Evolutionary conservation across 2,888 invertebrate species (phyloP).

Genomic region (Monochamus alternatus): DNA sequence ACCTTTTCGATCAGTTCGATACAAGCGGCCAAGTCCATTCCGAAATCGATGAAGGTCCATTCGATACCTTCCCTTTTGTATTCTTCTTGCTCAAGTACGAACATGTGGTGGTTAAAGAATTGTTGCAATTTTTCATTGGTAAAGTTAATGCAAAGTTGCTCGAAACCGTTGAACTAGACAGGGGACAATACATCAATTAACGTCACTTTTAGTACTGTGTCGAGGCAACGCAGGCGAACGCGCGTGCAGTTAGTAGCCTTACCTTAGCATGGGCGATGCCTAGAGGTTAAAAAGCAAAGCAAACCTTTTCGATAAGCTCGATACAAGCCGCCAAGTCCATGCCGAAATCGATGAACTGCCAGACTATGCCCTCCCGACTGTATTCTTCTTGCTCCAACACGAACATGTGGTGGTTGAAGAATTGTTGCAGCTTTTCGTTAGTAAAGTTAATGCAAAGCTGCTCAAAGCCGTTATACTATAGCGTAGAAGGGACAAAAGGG

Average conservation of each 20-base stretch:
- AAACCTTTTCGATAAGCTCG: conserved; percentile 97
- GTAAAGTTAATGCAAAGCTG: conserved; percentile 99
- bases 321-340: conserved; percentile 99
- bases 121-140: conserved; percentile 98
- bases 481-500: conserved; percentile 41
- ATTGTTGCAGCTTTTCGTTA: conserved; percentile 99
- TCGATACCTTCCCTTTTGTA: conserved; percentile 95
- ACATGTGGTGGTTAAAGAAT: conserved; percentile 99
- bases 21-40: conserved; percentile 96
- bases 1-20: conserved; percentile 97
- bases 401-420: conserved; percentile 99
- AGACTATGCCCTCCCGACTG: conserved; percentile 96
- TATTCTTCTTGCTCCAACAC: conserved; percentile 99
- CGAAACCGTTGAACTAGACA: conserved; percentile 92
- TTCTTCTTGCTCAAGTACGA: conserved; percentile 97
- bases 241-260: conserved; percentile 13
- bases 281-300: conserved; percentile 44
- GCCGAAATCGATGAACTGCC: conserved; percentile 99
- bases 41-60: conserved; percentile 98
- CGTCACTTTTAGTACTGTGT: conserved; percentile 19
- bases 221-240: background rate
- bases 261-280: conserved; percentile 4
- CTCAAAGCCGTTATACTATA: conserved; percentile 97
- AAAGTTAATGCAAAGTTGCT: conserved; percentile 99
- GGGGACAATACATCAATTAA: conserved; percentile 51